Evolutionary conservation across 2,888 invertebrate genomes (phyloP), one percentile per base, ranked within the genome.

Genomic region (Aromia moschata): DNA sequence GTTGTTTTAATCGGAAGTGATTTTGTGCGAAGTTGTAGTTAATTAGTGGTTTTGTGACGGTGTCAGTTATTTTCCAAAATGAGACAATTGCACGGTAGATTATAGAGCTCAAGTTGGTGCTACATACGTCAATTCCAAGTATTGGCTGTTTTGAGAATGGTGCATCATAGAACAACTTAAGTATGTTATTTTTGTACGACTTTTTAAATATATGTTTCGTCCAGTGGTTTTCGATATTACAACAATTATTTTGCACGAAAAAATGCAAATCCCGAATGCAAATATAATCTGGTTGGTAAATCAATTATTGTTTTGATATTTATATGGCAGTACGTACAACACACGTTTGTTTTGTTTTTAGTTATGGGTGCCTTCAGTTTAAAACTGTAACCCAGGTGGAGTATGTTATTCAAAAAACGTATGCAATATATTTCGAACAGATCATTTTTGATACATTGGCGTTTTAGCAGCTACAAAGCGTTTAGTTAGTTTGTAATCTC

Each of bases 91-190:
- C 16, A 3, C 12, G n/a, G 12, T 30, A 20, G 49, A 49, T 49
- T 49, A 25, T 38, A 49, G 36, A 36, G 20, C 49, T 14, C 25
- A 38, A 60, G 58, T 58, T 64, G 38, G 52, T 58, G 56, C 51
- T 60, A 64, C 64, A 65, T 67, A 70, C 77, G 71, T 70, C 69
- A 75, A 72, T 79, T 79, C 79, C 76, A 63, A 74, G 77, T 76
- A 78, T 76, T 78, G 68, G 71, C 11, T 66, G 71, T 77, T 73
- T 75, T 72, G 71, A 73, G 74, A 76, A 78, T 76, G 74, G 76
- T 76, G 72, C 74, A 74, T 77, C 75, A 74, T 64, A 74, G 67
- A 69, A 70, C 73, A 68, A 70, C 66, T 63, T 70, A 70, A 71
- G 72, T 74, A 74, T 69, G 71, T 72, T 74, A 66, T 74, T 73